Conservation (phyloP, 35 echinoderm and acorn worm species). For the Lytechinus pictus region DNA sequence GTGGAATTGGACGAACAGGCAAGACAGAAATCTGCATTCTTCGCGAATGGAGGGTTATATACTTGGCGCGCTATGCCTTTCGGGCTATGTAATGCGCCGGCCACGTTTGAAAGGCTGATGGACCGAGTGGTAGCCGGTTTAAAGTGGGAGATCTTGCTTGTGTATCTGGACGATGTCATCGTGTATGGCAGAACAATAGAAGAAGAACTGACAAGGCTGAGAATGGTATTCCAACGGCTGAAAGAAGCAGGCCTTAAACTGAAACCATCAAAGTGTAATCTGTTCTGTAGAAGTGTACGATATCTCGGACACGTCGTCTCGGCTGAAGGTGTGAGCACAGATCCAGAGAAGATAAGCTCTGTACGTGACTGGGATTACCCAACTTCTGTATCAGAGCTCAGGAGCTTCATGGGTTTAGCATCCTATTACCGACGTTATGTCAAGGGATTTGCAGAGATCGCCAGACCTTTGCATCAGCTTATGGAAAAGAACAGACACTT, state of each 20-base stretch:
- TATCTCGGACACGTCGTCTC: neutral
- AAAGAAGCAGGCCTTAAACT: conserved; percentile 56
- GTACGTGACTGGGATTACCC: neutral
- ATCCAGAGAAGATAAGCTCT: neutral
- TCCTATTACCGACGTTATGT: neutral
- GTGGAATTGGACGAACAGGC: neutral
- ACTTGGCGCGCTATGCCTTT: neutral
- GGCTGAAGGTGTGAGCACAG: neutral
- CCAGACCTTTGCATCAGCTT: neutral
- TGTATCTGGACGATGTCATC: conserved; percentile 63
- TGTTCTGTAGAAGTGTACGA: conserved; percentile 33
- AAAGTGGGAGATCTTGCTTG: conserved; percentile 59
- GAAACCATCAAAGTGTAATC: conserved; percentile 57
- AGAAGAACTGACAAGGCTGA: conserved; percentile 16
- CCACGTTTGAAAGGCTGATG: conserved; percentile 61
- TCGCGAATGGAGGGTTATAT: neutral
- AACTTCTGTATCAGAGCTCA: neutral
- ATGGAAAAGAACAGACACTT: neutral
- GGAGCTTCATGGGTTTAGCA: neutral
- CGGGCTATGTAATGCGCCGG: conserved; percentile 1
- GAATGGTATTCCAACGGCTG: conserved; percentile 26
- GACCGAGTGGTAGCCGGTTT: conserved; percentile 59
- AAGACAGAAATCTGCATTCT: neutral
- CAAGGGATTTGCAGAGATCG: neutral
- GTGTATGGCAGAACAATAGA: conserved; percentile 40